phyloP scores from a whole-genome alignment of 2,113 vertebrate species.

The Pluvianellus socialis region DNA sequence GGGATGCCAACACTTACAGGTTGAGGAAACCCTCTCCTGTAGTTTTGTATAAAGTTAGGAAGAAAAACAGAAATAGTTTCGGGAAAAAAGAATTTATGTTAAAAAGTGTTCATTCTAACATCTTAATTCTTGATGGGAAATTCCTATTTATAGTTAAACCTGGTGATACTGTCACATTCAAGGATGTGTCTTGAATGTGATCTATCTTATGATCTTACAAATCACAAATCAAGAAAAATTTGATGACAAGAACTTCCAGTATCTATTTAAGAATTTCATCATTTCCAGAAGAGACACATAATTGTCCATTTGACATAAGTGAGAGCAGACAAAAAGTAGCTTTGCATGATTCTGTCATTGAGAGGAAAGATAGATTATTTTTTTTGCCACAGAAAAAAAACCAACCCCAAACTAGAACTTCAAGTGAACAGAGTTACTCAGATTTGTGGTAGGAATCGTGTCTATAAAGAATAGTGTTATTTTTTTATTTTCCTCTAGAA shows the following conservation, averaged over 20 bases:
- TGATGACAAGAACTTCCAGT: neutral
- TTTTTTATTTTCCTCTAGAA: neutral
- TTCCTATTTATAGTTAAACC: neutral
- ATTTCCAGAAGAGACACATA: neutral
- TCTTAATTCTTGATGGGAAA: neutral
- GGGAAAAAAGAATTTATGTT: neutral
- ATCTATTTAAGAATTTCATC: neutral
- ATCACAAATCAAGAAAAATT: neutral
- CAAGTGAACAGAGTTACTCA: neutral
- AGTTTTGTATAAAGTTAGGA: neutral
- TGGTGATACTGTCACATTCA: neutral
- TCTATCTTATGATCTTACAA: neutral
- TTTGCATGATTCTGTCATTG: neutral
- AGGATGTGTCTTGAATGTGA: neutral
- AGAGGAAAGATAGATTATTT: neutral
- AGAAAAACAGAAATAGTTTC: neutral
- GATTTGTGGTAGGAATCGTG: neutral
- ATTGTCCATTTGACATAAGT: neutral
- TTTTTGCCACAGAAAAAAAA: neutral
- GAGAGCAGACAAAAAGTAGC: neutral
- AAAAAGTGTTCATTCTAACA: neutral
- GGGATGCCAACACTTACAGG: neutral
- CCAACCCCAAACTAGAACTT: neutral
- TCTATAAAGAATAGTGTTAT: neutral
- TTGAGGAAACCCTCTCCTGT: neutral